These are phyloP conservation scores for Schizopygopsis pylzovi DNA, from an alignment of 2,797 vertebrate genomes.

Conservation along the genomic window DNA sequence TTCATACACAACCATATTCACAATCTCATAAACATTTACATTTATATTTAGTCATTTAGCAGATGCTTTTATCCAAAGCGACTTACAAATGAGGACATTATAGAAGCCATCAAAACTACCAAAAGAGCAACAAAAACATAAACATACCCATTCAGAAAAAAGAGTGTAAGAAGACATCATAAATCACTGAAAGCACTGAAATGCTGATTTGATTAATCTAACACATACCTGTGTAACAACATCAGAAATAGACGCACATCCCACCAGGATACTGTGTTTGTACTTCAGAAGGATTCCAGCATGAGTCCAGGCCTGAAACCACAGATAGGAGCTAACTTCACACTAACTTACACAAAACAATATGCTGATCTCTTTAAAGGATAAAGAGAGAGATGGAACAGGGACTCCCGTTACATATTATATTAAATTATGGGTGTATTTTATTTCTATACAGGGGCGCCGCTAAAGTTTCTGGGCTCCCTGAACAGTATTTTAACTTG, in stretches of 20 bases:
- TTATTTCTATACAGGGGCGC: neutral
- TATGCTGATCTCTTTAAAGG: neutral
- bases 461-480: no score
- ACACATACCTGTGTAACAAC: slow-evolving; percentile 92
- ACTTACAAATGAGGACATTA: no score
- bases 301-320: slow-evolving; percentile 93
- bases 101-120: no score
- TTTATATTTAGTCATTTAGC: no score
- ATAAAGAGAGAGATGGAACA: neutral
- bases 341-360: neutral
- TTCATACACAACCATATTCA: neutral
- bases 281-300: slow-evolving; percentile 98
- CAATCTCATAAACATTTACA: neutral
- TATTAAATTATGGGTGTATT: neutral
- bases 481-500: no score
- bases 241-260: slow-evolving; percentile 98
- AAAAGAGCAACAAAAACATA: neutral
- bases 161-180: neutral
- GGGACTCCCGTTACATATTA: neutral
- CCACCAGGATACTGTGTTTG: slow-evolving; percentile 97
- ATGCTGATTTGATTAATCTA: neutral
- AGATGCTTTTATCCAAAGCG: no score
- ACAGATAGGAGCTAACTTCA: neutral
- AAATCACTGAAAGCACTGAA: neutral
- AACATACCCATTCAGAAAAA: neutral